phyloP scores from a whole-genome alignment of 64 coral and sea anemone genomes.

The Astreopora myriophthalma region DNA sequence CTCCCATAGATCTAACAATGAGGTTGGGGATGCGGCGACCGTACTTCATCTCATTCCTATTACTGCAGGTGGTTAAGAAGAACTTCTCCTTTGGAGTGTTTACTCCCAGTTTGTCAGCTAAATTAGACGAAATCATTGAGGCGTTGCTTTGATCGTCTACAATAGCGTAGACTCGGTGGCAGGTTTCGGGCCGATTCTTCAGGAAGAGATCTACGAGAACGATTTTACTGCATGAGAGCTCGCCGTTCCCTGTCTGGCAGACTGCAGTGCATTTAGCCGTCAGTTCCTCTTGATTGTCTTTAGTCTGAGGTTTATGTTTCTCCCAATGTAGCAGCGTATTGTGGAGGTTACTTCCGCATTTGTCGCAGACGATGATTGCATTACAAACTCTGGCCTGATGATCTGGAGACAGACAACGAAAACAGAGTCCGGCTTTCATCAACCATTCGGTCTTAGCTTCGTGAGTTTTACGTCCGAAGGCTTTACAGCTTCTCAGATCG shows the following conservation, averaged over 20 bases:
- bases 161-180: conserved; percentile 13
- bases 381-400: conserved; percentile 42
- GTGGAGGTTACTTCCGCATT: conserved; percentile 20
- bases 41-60: conserved; percentile 9
- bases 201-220: conserved; percentile 13
- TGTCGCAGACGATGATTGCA: neutral
- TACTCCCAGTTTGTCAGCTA: neutral
- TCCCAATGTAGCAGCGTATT: conserved; percentile 35
- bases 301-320: neutral
- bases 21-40: neutral
- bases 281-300: neutral
- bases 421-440: conserved; percentile 39
- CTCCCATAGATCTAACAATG: neutral
- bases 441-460: conserved; percentile 50
- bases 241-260: neutral
- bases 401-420: conserved; percentile 14
- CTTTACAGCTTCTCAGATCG: conserved; percentile 32
- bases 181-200: neutral
- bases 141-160: conserved; percentile 29
- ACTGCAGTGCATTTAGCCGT: conserved; percentile 4
- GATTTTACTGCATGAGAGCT: conserved; percentile 35
- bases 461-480: conserved; percentile 10
- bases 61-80: neutral
- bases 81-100: neutral
- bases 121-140: neutral